Percentiles rank a stretch among this genome's conserved stretches.
Conservation (phyloP, 2,797 vertebrate species). For the Thaleichthys pacificus region DNA sequence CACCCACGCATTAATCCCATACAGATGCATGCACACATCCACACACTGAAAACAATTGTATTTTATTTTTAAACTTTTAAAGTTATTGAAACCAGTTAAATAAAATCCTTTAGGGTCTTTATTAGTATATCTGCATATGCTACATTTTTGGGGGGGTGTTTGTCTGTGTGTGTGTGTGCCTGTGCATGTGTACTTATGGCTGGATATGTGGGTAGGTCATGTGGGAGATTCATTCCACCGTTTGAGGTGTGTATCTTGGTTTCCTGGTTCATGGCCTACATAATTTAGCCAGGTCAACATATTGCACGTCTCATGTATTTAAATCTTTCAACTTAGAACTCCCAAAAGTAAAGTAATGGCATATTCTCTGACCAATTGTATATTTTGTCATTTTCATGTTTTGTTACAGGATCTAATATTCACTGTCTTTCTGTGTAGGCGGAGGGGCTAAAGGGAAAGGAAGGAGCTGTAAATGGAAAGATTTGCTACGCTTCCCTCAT, state of each 20-base stretch:
- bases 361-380: background rate
- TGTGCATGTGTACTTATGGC: background rate
- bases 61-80: too few species aligned
- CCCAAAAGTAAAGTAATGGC: background rate
- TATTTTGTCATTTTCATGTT: background rate
- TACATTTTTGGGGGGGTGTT: background rate
- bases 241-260: background rate
- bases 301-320: too few species aligned
- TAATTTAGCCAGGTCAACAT: too few species aligned
- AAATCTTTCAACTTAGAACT: too few species aligned
- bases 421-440: constrained; percentile 62
- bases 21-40: background rate
- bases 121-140: too few species aligned
- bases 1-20: background rate
- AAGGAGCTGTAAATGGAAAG: constrained; percentile 90
- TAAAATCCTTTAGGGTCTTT: too few species aligned
- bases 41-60: background rate
- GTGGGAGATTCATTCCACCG: too few species aligned
- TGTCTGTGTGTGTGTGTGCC: background rate
- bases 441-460: constrained; percentile 80
- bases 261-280: background rate
- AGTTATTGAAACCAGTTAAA: background rate
- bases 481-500: constrained; percentile 90
- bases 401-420: background rate
- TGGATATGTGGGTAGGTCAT: too few species aligned